Base-by-base conservation (phyloP, 1,140 invertebrate genomes). In the Drosophila repletoides region DNA sequence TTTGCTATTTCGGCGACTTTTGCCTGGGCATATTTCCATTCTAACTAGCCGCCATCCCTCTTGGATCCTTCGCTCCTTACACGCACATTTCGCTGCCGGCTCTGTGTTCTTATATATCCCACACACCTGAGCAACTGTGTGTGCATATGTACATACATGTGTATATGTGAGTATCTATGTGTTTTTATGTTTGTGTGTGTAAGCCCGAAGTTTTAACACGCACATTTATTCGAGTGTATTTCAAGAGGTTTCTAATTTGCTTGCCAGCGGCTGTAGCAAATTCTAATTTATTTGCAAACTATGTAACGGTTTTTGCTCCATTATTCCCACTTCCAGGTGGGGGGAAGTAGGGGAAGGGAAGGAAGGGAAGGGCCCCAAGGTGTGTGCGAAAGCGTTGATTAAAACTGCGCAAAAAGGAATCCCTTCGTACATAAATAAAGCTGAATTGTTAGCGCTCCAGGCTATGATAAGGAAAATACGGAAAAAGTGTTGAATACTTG, bases 201-300 rank as follows among this genome's bases (percentile, higher is more conserved):
- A 12, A 40, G 21, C 40, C 51, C 48, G 33, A 59, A 81, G 71
- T 76, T 76, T 60, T 69, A 72, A 58, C 77, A 81, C 76, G 68
- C 72, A 81, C 77, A 83, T 83, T 65, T 60, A 33, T 36, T 28
- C 33, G 63, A 60, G 55, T 67, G 68, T 48, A 67, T 52, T 73
- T 76, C 63, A 77, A 83, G 72, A 74, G 64, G 72, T 81, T 81
- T 83, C 76, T 83, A 76, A 83, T 81, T 83, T 83, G 77, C 69
- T 63, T 64, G 72, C 76, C 76, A 64, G 60, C 74, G 76, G 76
- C 72, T 76, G 67, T 73, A 49, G 76, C 77, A 81, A 81, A 81
- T 81, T 81, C 76, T 83, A 81, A 81, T 81, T 81, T 81, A 81
- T 81, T 76, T 72, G 76, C 77, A 81, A 76, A 73, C 77, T 81